Percentiles rank a stretch among this genome's conserved stretches.
Evolutionary conservation across 23 tunicate species (phyloP).

Genomic region (Phallusia fumigata): DNA sequence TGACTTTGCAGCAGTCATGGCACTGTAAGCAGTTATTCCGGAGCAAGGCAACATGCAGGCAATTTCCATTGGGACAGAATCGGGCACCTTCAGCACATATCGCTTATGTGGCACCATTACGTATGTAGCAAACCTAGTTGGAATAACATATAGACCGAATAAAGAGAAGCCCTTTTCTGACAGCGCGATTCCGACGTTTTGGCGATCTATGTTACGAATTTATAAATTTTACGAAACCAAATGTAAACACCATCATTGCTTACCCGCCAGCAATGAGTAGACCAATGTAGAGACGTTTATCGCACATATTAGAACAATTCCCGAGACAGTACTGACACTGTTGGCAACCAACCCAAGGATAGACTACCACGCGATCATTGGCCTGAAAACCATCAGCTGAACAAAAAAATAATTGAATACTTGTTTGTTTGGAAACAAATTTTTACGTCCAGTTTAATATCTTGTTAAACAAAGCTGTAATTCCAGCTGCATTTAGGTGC

Average conservation of each 20-base stretch:
- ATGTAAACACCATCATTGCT: too few species aligned
- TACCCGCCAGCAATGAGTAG: neutral
- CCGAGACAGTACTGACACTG: conserved; percentile 23
- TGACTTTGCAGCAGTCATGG: conserved; percentile 27
- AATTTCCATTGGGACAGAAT: conserved; percentile 55
- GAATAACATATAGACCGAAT: too few species aligned
- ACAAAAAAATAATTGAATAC: neutral
- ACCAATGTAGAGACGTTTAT: neutral
- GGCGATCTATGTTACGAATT: too few species aligned
- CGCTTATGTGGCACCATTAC: conserved; percentile 44
- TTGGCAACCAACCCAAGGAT: conserved; percentile 59
- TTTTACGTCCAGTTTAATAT: too few species aligned
- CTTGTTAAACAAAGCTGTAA: too few species aligned
- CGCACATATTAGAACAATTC: neutral
- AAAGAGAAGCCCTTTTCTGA: too few species aligned
- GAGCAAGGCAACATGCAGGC: conserved; percentile 90
- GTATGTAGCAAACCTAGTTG: conserved; percentile 51
- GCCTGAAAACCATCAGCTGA: conserved; percentile 8
- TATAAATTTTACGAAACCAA: too few species aligned
- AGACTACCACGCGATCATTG: conserved; percentile 45
- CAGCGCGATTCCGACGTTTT: too few species aligned
- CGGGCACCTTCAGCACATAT: conserved; percentile 59
- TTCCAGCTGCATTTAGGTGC: too few species aligned
- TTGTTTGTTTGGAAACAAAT: neutral
- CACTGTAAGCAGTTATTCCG: conserved; percentile 71